Conservation (phyloP, 2,113 vertebrate species). For the Mungos mungo region DNA sequence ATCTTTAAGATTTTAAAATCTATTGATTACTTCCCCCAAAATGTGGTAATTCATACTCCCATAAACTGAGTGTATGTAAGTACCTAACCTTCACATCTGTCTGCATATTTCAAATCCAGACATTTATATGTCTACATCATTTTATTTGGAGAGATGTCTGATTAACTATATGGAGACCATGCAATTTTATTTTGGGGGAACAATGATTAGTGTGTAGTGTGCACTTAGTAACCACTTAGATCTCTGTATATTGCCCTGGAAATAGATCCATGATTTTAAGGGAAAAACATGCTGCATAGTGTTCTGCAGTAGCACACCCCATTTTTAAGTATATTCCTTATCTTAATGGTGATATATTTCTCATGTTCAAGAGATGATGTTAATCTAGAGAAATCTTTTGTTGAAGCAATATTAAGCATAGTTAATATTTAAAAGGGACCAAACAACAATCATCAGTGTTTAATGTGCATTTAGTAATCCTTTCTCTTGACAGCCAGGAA, state of each 20-base stretch:
- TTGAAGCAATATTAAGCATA: slow-evolving; percentile 18
- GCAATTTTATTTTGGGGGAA: neutral
- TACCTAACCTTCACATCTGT: neutral
- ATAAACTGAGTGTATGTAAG: neutral
- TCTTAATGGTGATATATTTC: slow-evolving; percentile 5
- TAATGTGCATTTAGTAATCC: slow-evolving; percentile 1
- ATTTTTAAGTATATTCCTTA: slow-evolving; percentile 21
- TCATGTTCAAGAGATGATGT: neutral
- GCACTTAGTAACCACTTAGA: slow-evolving; percentile 17
- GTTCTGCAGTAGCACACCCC: neutral
- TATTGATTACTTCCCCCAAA: neutral
- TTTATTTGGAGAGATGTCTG: neutral
- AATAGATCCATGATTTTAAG: neutral
- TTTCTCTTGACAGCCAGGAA: slow-evolving; percentile 22
- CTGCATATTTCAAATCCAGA: neutral
- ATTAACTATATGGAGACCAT: neutral
- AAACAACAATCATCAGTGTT: neutral
- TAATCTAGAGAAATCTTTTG: slow-evolving; percentile 41
- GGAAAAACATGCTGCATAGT: neutral
- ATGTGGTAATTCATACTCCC: neutral
- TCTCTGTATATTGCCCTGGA: neutral
- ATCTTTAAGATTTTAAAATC: slow-evolving; percentile 1
- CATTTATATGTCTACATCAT: neutral
- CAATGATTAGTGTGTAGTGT: slow-evolving; percentile 25
- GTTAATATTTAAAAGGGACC: slow-evolving; percentile 32